phyloP scores from a whole-genome alignment of 2,888 invertebrate species.

The Pollenia labialis region DNA sequence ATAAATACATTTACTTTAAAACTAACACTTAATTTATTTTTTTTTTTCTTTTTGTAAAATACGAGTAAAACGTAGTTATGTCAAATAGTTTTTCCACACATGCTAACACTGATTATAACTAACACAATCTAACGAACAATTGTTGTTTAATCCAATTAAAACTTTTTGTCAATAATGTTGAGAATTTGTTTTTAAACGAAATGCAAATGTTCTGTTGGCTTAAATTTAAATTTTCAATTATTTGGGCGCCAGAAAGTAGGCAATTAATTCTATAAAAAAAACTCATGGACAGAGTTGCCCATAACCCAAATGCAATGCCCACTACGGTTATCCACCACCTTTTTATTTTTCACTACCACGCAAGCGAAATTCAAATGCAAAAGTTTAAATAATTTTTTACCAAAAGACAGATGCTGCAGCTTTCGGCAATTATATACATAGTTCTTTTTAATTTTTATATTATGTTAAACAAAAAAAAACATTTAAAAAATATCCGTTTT shows the following conservation, averaged over 20 bases:
- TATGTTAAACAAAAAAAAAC: no score
- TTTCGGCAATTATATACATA: no score
- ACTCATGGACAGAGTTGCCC: no score
- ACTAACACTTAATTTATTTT: conserved; percentile 6
- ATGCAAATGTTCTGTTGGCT: conserved; percentile 44
- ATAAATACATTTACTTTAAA: conserved; percentile 12
- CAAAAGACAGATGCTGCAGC: no score
- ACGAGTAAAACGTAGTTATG: not conserved
- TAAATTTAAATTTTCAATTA: conserved; percentile 2
- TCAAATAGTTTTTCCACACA: conserved; percentile 51
- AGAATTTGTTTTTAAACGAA: conserved; percentile 2
- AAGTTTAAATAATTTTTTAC: no score
- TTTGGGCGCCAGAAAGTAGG: not conserved
- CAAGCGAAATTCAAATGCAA: no score
- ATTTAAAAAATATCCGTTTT: no score
- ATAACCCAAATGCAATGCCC: no score
- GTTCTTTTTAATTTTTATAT: no score
- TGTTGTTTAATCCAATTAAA: conserved; percentile 9
- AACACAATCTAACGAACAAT: conserved; percentile 26
- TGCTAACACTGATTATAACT: conserved; percentile 59
- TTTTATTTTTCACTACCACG: no score
- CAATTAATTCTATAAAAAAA: not conserved
- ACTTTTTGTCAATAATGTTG: conserved; percentile 12
- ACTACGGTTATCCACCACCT: no score
- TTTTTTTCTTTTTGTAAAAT: not conserved